Evolutionary conservation across 92 coral and sea anemone genomes (phyloP).

Genomic region (Zoanthus gigantus): DNA sequence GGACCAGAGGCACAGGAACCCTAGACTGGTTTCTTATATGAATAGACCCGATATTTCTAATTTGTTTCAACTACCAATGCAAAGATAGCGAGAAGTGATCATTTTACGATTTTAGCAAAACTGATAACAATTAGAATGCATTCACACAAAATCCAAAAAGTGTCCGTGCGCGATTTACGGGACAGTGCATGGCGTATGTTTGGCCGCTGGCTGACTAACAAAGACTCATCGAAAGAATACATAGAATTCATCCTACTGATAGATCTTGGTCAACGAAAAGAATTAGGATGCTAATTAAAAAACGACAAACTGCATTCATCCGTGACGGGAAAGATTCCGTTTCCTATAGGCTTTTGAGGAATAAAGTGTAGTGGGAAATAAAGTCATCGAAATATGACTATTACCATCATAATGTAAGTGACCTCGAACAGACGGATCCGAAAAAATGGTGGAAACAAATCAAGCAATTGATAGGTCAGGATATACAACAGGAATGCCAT

Average conservation of each 20-base stretch:
- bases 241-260: conserved; percentile 41
- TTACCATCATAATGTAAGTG: no score
- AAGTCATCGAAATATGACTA: conserved; percentile 22
- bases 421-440: no score
- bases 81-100: not conserved
- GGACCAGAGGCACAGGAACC: conserved; percentile 66
- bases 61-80: not conserved
- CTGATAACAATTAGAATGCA: not conserved
- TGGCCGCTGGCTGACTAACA: conserved; percentile 36
- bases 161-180: conserved; percentile 15
- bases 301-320: conserved; percentile 50
- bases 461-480: no score
- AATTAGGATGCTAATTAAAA: conserved; percentile 45
- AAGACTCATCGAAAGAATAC: conserved; percentile 16
- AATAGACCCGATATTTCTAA: conserved; percentile 51
- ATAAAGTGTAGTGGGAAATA: conserved; percentile 48
- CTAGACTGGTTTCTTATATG: conserved; percentile 51
- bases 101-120: not conserved
- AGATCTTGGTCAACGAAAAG: conserved; percentile 46
- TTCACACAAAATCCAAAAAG: not conserved
- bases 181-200: conserved; percentile 21
- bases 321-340: conserved; percentile 41
- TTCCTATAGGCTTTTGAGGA: conserved; percentile 38
- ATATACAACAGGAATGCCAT: conserved; percentile 21
- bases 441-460: no score